These are phyloP conservation scores for Kradibia gibbosae DNA, from an alignment of 1,140 invertebrate species.

Conservation along the genomic window DNA sequence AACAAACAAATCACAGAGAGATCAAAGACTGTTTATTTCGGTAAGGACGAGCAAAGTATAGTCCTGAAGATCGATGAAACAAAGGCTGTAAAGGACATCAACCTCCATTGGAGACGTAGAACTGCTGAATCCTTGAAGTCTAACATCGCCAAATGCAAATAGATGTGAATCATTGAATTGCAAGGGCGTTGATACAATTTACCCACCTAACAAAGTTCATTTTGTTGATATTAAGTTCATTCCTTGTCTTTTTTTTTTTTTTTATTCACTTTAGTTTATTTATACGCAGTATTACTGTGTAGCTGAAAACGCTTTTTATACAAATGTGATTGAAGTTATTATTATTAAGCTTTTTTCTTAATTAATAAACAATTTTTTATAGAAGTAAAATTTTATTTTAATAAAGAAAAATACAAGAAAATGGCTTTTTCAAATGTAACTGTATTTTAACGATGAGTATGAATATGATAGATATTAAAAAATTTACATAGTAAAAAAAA, in stretches of 20 bases:
- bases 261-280: background rate
- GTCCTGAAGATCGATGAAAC: background rate
- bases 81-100: constrained; percentile 32
- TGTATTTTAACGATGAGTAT: constrained; percentile 3
- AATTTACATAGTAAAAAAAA: too few relatives aligned
- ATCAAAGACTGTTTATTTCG: constrained; percentile 52
- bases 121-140: constrained; percentile 56
- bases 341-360: background rate
- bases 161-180: constrained; percentile 8
- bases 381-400: background rate
- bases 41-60: constrained; percentile 56
- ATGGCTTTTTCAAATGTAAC: background rate
- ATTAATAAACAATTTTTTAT: background rate
- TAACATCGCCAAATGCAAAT: constrained; percentile 25
- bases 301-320: background rate
- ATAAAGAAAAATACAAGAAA: background rate
- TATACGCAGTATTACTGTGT: background rate
- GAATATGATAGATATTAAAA: background rate
- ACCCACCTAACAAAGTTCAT: background rate
- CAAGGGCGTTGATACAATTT: background rate
- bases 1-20: constrained; percentile 40
- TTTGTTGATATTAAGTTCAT: background rate
- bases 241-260: background rate
- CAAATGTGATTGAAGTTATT: constrained; percentile 14
- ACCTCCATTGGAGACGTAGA: constrained; percentile 58